A percentile compares a stretch with the other conserved stretches of the same genome.
Evolutionary conservation across 2,113 vertebrate species (phyloP).

Genomic region (Romanogobio albipinnatus): DNA sequence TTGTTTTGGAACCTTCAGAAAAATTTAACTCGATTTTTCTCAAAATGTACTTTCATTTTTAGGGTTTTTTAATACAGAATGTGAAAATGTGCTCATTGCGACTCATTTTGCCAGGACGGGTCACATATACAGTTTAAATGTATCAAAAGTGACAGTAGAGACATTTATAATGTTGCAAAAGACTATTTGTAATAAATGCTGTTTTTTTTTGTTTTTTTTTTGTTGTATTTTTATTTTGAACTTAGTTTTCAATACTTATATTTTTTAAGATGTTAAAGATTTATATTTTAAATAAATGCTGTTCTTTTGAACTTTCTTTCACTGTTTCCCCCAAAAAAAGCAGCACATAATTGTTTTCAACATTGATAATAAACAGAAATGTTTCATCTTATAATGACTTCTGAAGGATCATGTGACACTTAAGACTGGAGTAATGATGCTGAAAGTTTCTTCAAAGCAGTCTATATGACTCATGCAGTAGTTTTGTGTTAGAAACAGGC

Average conservation of each 20-base stretch:
- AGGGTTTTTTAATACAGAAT: too few relatives aligned
- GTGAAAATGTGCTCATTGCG: too few relatives aligned
- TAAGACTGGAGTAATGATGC: background rate
- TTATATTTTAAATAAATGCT: too few relatives aligned
- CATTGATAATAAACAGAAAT: background rate
- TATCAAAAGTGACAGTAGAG: background rate
- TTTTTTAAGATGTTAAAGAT: too few relatives aligned
- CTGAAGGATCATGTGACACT: background rate
- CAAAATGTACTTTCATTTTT: too few relatives aligned
- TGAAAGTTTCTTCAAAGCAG: background rate
- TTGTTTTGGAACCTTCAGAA: too few relatives aligned
- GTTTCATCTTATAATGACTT: background rate
- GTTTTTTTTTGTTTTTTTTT: too few relatives aligned
- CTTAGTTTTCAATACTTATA: too few relatives aligned
- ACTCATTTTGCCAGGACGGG: too few relatives aligned
- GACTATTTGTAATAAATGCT: background rate
- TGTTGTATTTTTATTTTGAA: too few relatives aligned
- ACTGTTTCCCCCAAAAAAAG: background rate
- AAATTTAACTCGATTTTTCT: too few relatives aligned
- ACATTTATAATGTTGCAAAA: background rate
- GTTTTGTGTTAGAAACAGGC: background rate
- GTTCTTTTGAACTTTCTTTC: background rate
- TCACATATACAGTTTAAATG: too few relatives aligned
- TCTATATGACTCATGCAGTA: background rate
- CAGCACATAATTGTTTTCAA: background rate